Percentiles rank a stretch among this genome's conserved stretches.
These are phyloP conservation scores for Nowickia ferox DNA, from an alignment of 2,888 invertebrate genomes.

Conservation along the genomic window DNA sequence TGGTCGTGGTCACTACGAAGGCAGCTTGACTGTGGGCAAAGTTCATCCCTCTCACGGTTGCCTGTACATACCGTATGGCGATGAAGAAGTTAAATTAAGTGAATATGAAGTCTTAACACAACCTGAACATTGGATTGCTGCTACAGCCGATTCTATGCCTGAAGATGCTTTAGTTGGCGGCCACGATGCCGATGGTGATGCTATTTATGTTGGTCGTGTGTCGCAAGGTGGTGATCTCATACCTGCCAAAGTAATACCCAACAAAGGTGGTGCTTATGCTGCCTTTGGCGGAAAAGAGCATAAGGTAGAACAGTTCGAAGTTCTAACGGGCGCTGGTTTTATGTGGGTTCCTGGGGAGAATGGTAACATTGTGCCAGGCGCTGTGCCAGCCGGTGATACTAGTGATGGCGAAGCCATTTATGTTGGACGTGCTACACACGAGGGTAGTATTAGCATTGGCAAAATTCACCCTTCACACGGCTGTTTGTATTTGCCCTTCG, in stretches of 20 bases:
- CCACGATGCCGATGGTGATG: conserved; percentile 76
- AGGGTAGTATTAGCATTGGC: conserved; percentile 80
- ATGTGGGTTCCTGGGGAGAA: conserved; percentile 74
- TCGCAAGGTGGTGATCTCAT: conserved; percentile 82
- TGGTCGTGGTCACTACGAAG: conserved; percentile 87
- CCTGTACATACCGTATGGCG: conserved; percentile 83
- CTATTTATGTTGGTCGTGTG: conserved; percentile 77
- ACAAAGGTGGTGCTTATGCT: conserved; percentile 84
- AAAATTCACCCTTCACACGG: conserved; percentile 87
- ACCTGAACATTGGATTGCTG: conserved; percentile 76
- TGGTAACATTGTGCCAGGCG: conserved; percentile 75
- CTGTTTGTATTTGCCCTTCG: conserved; percentile 87
- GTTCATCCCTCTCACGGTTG: conserved; percentile 85
- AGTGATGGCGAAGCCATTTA: conserved; percentile 84
- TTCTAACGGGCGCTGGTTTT: conserved; percentile 79
- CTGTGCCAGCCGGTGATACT: conserved; percentile 81
- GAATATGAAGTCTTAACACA: conserved; percentile 83
- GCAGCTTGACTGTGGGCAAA: conserved; percentile 88
- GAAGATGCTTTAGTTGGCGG: conserved; percentile 77
- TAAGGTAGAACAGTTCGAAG: conserved; percentile 83
- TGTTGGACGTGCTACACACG: conserved; percentile 84
- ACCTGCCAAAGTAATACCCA: conserved; percentile 86
- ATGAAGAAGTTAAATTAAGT: conserved; percentile 81
- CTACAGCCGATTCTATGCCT: conserved; percentile 75
- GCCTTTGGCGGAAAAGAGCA: conserved; percentile 84